A percentile compares a stretch with the other conserved stretches of the same genome.
These are phyloP conservation scores for Linyphia triangularis DNA, from an alignment of 2,888 invertebrate species.

Conservation along the genomic window DNA sequence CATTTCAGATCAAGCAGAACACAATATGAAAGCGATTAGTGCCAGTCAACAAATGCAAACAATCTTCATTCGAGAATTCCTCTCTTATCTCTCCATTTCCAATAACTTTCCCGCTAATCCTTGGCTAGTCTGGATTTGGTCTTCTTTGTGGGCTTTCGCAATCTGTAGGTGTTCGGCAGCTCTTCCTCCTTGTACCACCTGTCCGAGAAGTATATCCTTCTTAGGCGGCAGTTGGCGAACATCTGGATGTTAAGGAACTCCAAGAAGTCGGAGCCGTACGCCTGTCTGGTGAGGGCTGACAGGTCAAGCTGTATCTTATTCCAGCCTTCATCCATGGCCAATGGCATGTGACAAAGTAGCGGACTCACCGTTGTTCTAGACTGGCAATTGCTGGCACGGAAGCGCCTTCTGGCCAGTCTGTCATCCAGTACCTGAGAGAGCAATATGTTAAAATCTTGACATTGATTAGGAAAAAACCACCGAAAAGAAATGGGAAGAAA, in stretches of 20 bases:
- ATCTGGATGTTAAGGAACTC: conserved; percentile 31
- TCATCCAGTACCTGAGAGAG: conserved; percentile 35
- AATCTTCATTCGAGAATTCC: too few species aligned
- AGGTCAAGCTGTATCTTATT: conserved; percentile 56
- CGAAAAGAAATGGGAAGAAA: too few species aligned
- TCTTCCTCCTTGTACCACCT: conserved; percentile 58
- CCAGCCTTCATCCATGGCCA: conserved; percentile 61
- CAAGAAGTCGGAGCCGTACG: conserved; percentile 31
- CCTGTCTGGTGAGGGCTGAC: not conserved
- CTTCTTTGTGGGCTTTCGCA: conserved; percentile 36
- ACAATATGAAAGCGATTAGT: too few species aligned
- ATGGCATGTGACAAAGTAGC: conserved; percentile 50
- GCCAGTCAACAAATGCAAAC: too few species aligned
- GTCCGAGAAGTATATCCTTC: conserved; percentile 62
- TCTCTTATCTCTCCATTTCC: too few species aligned
- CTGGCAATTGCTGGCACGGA: conserved; percentile 58
- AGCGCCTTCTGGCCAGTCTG: conserved; percentile 29
- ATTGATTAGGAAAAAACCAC: too few species aligned
- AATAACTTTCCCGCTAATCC: too few species aligned
- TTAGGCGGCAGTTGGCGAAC: conserved; percentile 51
- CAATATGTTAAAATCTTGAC: too few species aligned
- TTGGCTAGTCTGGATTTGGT: conserved; percentile 4
- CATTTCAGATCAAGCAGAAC: too few species aligned
- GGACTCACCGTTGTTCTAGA: not conserved
- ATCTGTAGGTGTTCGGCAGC: conserved; percentile 11